Evolutionary conservation across 2,797 vertebrate species (phyloP), one percentile per base, ranked within the genome.

Genomic region (Hippopotamyrus pictus): DNA sequence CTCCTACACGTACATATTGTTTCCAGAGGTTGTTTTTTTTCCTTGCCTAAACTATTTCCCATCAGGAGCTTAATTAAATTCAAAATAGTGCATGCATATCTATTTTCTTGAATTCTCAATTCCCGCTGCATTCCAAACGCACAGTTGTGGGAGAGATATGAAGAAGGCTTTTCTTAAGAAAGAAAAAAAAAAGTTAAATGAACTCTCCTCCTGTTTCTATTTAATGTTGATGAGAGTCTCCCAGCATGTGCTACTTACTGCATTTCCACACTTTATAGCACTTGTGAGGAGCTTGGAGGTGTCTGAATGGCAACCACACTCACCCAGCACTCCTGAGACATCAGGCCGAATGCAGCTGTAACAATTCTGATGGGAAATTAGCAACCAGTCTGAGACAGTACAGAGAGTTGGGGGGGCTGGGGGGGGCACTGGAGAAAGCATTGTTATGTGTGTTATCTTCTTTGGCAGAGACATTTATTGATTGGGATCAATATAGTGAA

Each of bases 1-100:
- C 83, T 48, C 93, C 92, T 92, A 92, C 93, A 94, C 95, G 93
- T 95, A 95, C 92, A 88, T 44, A 93, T 95, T 95, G 96, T 96
- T 92, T 94, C 92, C 93, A 92, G 92, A 93, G 91, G 91, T 88
- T 93, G 92, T 92, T 65, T 94, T 94, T 94, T 94, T 94, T 93
- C 90, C 92, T 92, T 91, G 12, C 33, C 17, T 50, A 93, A 96
- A 96, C 94, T 91, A 95, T 96, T 97, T 97, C 96, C 97, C 97
- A 97, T 95, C 95, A 97, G 97, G 95, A 95, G 94, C 95, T 93
- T 96, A 96, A 97, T 97, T 96, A 95, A 94, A 97, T 97, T 96
- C 94, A 96, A 97, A 97, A 97, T 94, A 95, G 93, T 94, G 94
- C 94, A 95, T 94, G 94, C 95, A 93, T 92, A 96, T 94, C 94